These are phyloP conservation scores for Phymatocera aterrima DNA, from an alignment of 2,888 invertebrate species.

Conservation along the genomic window DNA sequence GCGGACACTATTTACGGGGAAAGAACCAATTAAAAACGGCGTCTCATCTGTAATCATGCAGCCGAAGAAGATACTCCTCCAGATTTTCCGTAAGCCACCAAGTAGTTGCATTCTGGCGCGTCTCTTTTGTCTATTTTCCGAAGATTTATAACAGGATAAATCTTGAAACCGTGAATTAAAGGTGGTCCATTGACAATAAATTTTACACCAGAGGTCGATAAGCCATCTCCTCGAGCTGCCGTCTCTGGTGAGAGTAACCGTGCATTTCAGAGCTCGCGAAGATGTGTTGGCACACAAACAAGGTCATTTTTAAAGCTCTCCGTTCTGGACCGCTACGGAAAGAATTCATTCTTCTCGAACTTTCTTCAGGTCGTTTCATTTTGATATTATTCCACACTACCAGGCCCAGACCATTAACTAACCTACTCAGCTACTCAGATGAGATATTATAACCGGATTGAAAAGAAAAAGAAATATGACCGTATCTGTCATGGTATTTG, in stretches of 20 bases:
- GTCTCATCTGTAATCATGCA: constrained; percentile 7
- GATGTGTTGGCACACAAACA: constrained; percentile 1
- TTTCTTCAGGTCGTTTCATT: background rate
- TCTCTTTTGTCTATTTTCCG: constrained; percentile 1
- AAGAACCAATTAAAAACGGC: constrained; percentile 3
- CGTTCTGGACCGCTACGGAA: background rate
- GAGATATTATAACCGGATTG: background rate
- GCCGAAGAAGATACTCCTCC: background rate
- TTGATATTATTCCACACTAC: background rate
- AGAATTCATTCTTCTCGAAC: background rate
- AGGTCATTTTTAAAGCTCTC: background rate
- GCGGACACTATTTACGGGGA: background rate
- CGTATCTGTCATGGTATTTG: background rate
- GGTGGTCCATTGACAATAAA: constrained; percentile 27
- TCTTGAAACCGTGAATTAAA: constrained; percentile 29
- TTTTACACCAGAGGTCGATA: constrained; percentile 26
- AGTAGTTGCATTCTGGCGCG: constrained; percentile 25
- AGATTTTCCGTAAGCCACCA: background rate
- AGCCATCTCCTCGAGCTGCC: constrained; percentile 19
- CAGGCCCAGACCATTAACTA: background rate
- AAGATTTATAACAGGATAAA: constrained; percentile 29
- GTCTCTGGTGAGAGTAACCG: background rate
- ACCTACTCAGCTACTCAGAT: background rate
- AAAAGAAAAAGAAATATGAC: background rate
- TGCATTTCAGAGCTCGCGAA: constrained; percentile 9